phyloP scores from a whole-genome alignment of 2,888 invertebrate species.

The Chesias legatella region DNA sequence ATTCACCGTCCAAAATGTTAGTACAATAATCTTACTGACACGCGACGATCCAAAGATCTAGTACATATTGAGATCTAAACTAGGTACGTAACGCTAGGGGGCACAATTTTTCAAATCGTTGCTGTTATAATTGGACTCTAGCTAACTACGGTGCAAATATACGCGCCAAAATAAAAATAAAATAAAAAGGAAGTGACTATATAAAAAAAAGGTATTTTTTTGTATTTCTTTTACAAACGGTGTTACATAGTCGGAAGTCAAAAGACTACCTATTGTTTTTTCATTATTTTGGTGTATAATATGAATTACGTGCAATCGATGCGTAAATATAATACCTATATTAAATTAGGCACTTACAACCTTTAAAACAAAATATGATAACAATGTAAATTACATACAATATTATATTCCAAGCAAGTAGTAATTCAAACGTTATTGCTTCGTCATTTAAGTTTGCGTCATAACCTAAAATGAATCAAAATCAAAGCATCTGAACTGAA shows the following conservation, averaged over 20 bases:
- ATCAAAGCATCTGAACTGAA: too few relatives aligned
- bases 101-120: conserved; percentile 11
- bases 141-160: conserved; percentile 10
- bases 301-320: conserved; percentile 1
- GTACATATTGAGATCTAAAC: conserved; percentile 16
- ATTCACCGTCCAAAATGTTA: conserved; percentile 7
- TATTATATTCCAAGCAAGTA: too few relatives aligned
- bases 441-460: too few relatives aligned
- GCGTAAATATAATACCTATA: conserved; percentile 11
- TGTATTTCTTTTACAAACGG: too few relatives aligned
- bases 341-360: conserved; percentile 19
- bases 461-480: too few relatives aligned
- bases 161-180: conserved; percentile 5
- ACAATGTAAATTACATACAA: too few relatives aligned
- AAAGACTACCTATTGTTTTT: too few relatives aligned
- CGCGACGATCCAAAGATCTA: conserved; percentile 10
- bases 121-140: conserved; percentile 10
- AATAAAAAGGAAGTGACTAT: too few relatives aligned
- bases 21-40: conserved; percentile 15
- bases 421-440: too few relatives aligned
- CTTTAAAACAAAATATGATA: conserved; percentile 1
- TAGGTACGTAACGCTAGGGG: conserved; percentile 7
- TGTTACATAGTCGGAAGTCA: too few relatives aligned
- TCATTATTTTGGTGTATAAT: background rate
- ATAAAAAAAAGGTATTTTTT: too few relatives aligned